phyloP scores from a whole-genome alignment of 2,888 invertebrate species.

The Syrphus vitripennis region DNA sequence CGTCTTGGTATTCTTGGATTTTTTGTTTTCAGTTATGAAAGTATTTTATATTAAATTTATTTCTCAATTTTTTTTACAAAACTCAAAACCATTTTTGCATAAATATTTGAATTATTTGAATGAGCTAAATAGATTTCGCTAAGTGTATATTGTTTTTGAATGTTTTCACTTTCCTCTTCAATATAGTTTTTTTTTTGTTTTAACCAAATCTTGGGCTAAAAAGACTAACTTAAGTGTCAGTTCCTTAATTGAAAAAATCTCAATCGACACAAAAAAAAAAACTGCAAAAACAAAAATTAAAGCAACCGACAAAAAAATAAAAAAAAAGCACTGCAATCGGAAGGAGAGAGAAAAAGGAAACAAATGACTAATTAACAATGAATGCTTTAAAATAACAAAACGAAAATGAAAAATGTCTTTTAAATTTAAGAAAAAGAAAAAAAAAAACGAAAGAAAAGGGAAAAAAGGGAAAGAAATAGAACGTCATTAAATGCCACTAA shows the following conservation, averaged over 20 bases:
- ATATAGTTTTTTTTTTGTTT: neutral
- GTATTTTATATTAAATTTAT: too few relatives aligned
- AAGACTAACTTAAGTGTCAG: neutral
- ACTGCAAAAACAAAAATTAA: neutral
- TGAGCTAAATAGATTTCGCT: neutral
- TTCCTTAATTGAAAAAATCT: slow-evolving; percentile 10
- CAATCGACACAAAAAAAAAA: slow-evolving; percentile 1
- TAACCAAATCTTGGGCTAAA: neutral
- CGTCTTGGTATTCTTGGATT: too few relatives aligned
- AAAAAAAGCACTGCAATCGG: slow-evolving; percentile 15
- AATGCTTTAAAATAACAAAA: neutral
- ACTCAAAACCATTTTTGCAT: too few relatives aligned
- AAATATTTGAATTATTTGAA: too few relatives aligned
- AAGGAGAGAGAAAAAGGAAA: neutral
- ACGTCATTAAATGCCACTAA: slow-evolving; percentile 58
- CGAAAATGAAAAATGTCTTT: slow-evolving; percentile 5
- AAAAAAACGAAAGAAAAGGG: too few relatives aligned
- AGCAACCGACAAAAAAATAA: neutral
- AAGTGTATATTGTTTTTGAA: neutral
- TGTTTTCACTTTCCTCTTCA: neutral
- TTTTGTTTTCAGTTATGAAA: too few relatives aligned
- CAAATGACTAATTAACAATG: slow-evolving; percentile 45
- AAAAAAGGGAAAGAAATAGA: slow-evolving; percentile 1
- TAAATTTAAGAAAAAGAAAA: neutral
- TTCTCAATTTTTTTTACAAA: too few relatives aligned